These are phyloP conservation scores for Amblyopsis hoosieri DNA, from an alignment of 2,797 vertebrate species.

Conservation along the genomic window DNA sequence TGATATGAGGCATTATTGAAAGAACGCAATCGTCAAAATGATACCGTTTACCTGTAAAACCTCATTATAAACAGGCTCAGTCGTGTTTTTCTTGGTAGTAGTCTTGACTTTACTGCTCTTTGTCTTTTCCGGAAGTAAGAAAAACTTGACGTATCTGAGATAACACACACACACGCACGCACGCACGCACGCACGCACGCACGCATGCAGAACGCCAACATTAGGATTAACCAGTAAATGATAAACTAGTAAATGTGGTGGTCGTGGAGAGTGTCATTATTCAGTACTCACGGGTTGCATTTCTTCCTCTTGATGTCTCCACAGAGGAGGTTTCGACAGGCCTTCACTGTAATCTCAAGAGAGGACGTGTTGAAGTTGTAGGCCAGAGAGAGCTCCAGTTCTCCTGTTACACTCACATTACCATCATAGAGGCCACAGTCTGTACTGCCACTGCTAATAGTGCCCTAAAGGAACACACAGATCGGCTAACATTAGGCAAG, in stretches of 20 bases:
- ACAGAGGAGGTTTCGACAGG: slow-evolving; percentile 82
- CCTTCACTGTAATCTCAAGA: slow-evolving; percentile 83
- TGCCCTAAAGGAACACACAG: slow-evolving; percentile 68
- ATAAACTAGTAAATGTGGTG: neutral
- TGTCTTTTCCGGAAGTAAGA: slow-evolving; percentile 84
- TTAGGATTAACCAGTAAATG: neutral
- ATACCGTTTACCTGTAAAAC: slow-evolving; percentile 81
- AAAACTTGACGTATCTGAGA: slow-evolving; percentile 86
- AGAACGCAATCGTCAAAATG: too few relatives aligned
- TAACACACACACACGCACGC: neutral
- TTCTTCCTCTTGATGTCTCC: slow-evolving; percentile 85
- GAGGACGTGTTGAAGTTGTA: slow-evolving; percentile 74
- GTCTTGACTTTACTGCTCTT: slow-evolving; percentile 85
- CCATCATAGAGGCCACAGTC: slow-evolving; percentile 76
- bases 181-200: neutral
- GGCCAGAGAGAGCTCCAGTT: slow-evolving; percentile 83
- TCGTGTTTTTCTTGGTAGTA: slow-evolving; percentile 81
- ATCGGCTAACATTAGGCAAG: neutral
- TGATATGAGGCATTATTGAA: too few relatives aligned
- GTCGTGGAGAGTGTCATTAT: neutral
- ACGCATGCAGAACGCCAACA: neutral
- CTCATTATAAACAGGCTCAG: slow-evolving; percentile 85
- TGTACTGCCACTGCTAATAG: slow-evolving; percentile 78
- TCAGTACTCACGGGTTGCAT: slow-evolving; percentile 85
- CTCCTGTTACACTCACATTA: slow-evolving; percentile 69